Evolutionary conservation across 2,888 invertebrate genomes (phyloP), one percentile per base, ranked within the genome.

Genomic region (Aspidiotus destructor): DNA sequence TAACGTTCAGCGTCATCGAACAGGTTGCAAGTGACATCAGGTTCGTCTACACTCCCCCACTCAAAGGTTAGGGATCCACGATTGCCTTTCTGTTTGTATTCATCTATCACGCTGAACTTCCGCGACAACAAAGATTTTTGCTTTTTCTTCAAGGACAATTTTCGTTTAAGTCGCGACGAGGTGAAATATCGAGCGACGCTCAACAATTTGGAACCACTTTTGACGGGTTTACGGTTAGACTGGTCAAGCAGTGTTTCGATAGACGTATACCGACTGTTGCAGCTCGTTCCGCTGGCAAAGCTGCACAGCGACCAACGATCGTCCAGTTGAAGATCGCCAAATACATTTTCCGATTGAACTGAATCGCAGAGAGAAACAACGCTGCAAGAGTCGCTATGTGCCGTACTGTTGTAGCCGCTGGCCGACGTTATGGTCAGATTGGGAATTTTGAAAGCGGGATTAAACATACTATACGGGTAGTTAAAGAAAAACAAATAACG

Each of bases 281-380:
- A 74, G 76, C 76, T 82, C 84, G 68, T 62, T 28, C 57, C 58
- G 40, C 65, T 65, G n/a, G 58, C 65, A 15, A 57, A 65, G 15
- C 65, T 65, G n/a, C 58, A 65, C 41, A 65, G 28, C 13, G 69
- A 69, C 61, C 62, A 62, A 3, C 54, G 53, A n/a, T 61, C 62
- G 1, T 62, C 69, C 42, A 16, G 54, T 10, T 10, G 42, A 40
- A 61, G 41, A 8, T 69, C 69, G n/a, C 69, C 61, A 28, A 62
- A 40, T 10, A 61, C 44, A 13, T 53, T 63, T 15, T 65, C 57
- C 42, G 60, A 60, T 28, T 16, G 48, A 6, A 65, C n/a, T 10
- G 65, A 65, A 10, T 65, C 65, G 48, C 40, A 58, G n/a, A 65
- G 48, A 15, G 65, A 65, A 44, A 58, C 40, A 58, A 65, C 41